Evolutionary conservation across 2,113 vertebrate genomes (phyloP).

Genomic region (Cervus canadensis): DNA sequence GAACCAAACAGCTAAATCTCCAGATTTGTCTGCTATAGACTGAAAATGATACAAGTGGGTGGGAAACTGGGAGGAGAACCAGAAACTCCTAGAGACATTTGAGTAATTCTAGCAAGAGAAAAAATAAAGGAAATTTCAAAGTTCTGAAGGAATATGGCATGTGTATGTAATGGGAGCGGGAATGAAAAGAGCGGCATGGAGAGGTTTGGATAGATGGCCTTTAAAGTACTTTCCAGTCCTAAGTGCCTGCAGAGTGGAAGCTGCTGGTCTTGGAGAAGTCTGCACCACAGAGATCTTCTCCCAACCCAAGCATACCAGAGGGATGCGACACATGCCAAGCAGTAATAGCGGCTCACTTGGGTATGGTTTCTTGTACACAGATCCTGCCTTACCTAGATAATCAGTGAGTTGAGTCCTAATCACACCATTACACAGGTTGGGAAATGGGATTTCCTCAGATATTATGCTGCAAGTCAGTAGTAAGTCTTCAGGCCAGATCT

Average conservation of each 20-base stretch:
- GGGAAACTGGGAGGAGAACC: neutral
- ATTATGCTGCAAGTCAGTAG: neutral
- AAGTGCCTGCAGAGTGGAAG: conserved; percentile 51
- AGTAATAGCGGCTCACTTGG: conserved; percentile 40
- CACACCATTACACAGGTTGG: neutral
- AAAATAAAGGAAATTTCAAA: conserved; percentile 28
- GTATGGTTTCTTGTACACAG: conserved; percentile 28
- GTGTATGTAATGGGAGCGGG: neutral
- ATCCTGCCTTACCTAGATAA: conserved; percentile 13
- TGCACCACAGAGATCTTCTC: conserved; percentile 56
- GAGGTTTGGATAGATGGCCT: conserved; percentile 47
- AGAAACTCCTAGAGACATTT: neutral
- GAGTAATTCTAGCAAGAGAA: neutral
- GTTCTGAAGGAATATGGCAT: conserved; percentile 10
- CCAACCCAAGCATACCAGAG: conserved; percentile 45
- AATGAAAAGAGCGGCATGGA: conserved; percentile 37
- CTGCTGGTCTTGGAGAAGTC: conserved; percentile 59
- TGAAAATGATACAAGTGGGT: neutral
- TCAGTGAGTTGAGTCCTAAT: neutral
- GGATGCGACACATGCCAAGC: conserved; percentile 36
- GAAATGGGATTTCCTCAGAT: neutral
- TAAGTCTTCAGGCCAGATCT: neutral
- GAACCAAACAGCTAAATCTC: neutral
- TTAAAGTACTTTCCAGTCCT: conserved; percentile 60
- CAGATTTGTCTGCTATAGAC: neutral